Evolutionary conservation across 2,797 vertebrate genomes (phyloP).

Genomic region (Balearica regulorum): DNA sequence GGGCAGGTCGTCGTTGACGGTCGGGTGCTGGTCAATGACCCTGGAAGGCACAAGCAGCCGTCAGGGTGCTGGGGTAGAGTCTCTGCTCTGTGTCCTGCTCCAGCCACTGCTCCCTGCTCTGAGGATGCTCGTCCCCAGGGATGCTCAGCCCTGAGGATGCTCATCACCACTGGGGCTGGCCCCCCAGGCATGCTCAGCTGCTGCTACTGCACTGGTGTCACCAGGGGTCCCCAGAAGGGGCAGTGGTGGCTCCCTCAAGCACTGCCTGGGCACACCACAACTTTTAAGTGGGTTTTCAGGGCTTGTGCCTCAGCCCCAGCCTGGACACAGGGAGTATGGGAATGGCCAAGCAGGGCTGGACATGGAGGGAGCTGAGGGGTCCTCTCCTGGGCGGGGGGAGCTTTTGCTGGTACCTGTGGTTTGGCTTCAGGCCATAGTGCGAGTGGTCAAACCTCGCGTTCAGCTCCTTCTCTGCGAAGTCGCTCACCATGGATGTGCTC

Average conservation of each 20-base stretch:
- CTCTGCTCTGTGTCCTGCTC: not conserved
- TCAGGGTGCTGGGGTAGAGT: not conserved
- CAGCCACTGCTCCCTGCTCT: not conserved
- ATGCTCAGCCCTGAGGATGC: not conserved
- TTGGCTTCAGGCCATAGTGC: slow-evolving; percentile 83
- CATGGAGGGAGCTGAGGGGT: rapidly evolving
- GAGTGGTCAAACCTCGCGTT: slow-evolving; percentile 81
- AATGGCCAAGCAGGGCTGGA: not conserved
- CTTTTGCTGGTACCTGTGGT: slow-evolving; percentile 80
- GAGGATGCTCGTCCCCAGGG: not conserved
- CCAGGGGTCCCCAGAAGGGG: not conserved
- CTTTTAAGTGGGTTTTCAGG: not conserved
- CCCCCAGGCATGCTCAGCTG: not conserved
- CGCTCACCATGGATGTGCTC: slow-evolving; percentile 43
- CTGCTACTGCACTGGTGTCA: not conserved
- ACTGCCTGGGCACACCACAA: not conserved
- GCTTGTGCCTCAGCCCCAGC: not conserved
- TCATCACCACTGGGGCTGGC: not conserved
- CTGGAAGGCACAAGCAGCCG: not conserved
- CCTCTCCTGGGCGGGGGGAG: not conserved
- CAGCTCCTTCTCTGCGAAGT: slow-evolving; percentile 67
- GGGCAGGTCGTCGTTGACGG: slow-evolving; percentile 82
- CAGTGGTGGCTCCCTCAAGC: not conserved
- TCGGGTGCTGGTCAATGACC: slow-evolving; percentile 74
- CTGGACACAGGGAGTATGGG: not conserved